Conservation (phyloP, 2,888 invertebrate genomes). For the Cetonia aurata region DNA sequence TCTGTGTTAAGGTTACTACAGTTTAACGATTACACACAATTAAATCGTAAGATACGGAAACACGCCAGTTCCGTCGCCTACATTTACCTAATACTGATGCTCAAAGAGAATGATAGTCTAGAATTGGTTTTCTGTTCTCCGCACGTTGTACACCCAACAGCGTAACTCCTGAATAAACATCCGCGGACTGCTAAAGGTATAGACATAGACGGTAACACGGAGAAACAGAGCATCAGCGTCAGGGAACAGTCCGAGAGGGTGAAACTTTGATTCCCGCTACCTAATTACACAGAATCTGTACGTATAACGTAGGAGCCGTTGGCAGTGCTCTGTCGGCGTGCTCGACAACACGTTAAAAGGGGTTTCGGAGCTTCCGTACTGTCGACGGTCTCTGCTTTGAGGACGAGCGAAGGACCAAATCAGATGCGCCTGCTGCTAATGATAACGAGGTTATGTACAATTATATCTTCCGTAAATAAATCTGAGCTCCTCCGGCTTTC, state of each 20-base stretch:
- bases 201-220: conserved; percentile 3
- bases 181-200: conserved; percentile 40
- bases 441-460: conserved; percentile 68
- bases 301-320: conserved; percentile 35
- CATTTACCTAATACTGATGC: conserved; percentile 6
- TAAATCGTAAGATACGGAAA: too few relatives aligned
- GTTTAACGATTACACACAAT: too few relatives aligned
- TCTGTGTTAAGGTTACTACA: too few relatives aligned
- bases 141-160: conserved; percentile 15
- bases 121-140: conserved; percentile 16
- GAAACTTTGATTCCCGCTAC: conserved; percentile 68
- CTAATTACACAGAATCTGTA: conserved; percentile 64
- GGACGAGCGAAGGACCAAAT: conserved; percentile 58
- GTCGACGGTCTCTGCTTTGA: conserved; percentile 60
- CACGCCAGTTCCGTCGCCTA: too few relatives aligned
- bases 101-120: conserved; percentile 14
- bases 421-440: conserved; percentile 64
- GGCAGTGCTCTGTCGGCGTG: conserved; percentile 55
- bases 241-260: conserved; percentile 57
- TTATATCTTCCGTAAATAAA: conserved; percentile 58
- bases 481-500: conserved; percentile 40
- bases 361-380: conserved; percentile 32
- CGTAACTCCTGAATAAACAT: conserved; percentile 64
- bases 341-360: conserved; percentile 41
- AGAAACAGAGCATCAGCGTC: conserved; percentile 9